A percentile compares a stretch with the other conserved stretches of the same genome.
These are phyloP conservation scores for Volucella zonaria DNA, from an alignment of 2,888 invertebrate species.

Conservation along the genomic window DNA sequence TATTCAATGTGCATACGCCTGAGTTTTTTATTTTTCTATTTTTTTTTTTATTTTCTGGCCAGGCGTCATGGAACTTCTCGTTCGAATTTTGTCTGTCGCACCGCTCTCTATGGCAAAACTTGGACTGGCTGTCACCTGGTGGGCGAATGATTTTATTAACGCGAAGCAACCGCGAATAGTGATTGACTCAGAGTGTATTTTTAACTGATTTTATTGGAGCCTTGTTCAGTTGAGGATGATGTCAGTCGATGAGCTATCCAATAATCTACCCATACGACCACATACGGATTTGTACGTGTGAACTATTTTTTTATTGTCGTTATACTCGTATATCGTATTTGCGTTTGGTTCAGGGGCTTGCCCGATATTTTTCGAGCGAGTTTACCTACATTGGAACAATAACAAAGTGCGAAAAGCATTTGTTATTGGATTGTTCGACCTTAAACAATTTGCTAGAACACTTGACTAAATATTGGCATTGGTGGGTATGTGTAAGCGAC, in stretches of 20 bases:
- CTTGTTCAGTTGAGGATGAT: conserved; percentile 58
- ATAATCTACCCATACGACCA: not conserved
- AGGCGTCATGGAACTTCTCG: conserved; percentile 12
- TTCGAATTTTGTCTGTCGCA: conserved; percentile 9
- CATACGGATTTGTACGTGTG: conserved; percentile 2
- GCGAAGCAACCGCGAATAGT: conserved; percentile 39
- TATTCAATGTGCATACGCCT: conserved; percentile 35
- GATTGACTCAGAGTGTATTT: conserved; percentile 66
- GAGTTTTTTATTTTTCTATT: conserved; percentile 1
- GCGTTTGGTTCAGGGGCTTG: not conserved
- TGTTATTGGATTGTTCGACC: too few species aligned
- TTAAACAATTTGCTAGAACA: too few species aligned
- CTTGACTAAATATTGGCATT: too few species aligned
- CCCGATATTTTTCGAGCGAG: not conserved
- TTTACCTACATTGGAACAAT: too few species aligned
- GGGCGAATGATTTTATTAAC: conserved; percentile 62
- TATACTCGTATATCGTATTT: conserved; percentile 1
- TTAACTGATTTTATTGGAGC: conserved; percentile 57
- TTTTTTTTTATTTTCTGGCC: not conserved
- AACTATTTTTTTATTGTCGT: conserved; percentile 32
- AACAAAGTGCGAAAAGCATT: too few species aligned
- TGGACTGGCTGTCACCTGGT: conserved; percentile 47
- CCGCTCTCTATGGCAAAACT: conserved; percentile 25
- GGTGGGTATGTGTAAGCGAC: too few species aligned
- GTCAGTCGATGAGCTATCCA: conserved; percentile 58